These are phyloP conservation scores for Lepeophtheirus salmonis DNA, from an alignment of 1,140 invertebrate genomes.

Conservation along the genomic window DNA sequence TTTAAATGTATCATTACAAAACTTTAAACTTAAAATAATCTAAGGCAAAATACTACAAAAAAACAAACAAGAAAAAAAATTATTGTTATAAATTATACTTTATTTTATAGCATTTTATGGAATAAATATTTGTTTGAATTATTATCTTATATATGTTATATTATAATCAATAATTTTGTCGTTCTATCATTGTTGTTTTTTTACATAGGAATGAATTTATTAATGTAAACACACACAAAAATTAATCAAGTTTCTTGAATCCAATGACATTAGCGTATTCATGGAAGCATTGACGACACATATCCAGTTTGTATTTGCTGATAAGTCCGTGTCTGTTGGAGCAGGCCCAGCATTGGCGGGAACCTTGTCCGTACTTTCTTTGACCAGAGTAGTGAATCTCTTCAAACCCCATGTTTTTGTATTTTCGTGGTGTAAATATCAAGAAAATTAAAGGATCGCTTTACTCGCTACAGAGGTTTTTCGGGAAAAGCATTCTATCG, in stretches of 20 bases:
- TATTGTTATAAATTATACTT: too few relatives aligned
- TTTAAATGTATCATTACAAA: too few relatives aligned
- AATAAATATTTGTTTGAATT: too few relatives aligned
- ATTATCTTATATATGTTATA: too few relatives aligned
- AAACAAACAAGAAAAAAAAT: too few relatives aligned
- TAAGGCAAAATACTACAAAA: too few relatives aligned
- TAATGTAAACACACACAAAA: background rate
- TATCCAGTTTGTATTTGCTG: conserved; percentile 86
- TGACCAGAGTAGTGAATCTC: conserved; percentile 10
- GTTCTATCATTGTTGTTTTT: too few relatives aligned
- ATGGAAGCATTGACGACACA: conserved; percentile 97
- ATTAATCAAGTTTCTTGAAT: conserved; percentile 75
- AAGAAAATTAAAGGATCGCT: background rate
- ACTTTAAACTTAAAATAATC: too few relatives aligned
- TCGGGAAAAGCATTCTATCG: too few relatives aligned
- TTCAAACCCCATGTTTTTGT: conserved; percentile 14
- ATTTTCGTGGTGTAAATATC: background rate
- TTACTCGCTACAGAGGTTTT: background rate
- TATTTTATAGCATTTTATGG: too few relatives aligned
- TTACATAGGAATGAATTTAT: background rate
- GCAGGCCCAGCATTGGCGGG: conserved; percentile 17
- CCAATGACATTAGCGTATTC: conserved; percentile 96
- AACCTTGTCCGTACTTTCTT: conserved; percentile 17
- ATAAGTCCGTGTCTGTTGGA: conserved; percentile 18
- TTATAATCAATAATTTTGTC: too few relatives aligned